These are phyloP conservation scores for Pollachius pollachius DNA, from an alignment of 2,113 vertebrate species.

Conservation along the genomic window DNA sequence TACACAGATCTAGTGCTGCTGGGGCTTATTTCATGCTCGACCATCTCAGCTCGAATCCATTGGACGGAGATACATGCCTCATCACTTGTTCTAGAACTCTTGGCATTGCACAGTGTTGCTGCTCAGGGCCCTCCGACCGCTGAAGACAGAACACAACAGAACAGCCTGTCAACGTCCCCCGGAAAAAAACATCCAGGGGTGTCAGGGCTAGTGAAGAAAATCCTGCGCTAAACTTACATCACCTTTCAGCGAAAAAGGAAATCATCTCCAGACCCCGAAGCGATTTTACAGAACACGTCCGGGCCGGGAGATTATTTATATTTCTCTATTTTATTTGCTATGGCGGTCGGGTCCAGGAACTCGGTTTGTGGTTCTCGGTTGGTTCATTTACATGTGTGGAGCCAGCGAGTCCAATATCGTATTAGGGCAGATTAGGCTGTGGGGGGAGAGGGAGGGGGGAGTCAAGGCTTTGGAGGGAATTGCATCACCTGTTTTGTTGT, in stretches of 20 bases:
- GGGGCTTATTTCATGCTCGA: conserved; percentile 22
- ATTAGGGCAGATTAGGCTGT: conserved; percentile 41
- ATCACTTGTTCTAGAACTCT: conserved; percentile 67
- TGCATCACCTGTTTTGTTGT: conserved; percentile 51
- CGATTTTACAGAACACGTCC: too few species aligned
- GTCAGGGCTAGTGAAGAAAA: too few species aligned
- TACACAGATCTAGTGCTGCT: conserved; percentile 13
- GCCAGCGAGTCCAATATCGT: conserved; percentile 31
- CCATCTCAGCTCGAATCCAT: background rate
- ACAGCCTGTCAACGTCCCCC: conserved; percentile 18
- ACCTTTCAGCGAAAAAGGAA: conserved; percentile 19
- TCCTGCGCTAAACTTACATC: conserved; percentile 24
- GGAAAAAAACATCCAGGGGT: conserved; percentile 8
- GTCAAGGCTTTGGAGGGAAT: conserved; percentile 33
- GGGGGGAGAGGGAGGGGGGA: conserved; percentile 13
- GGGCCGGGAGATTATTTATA: conserved; percentile 36
- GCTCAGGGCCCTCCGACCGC: conserved; percentile 29
- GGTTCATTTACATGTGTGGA: conserved; percentile 40
- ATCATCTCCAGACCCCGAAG: conserved; percentile 30
- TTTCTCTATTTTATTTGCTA: conserved; percentile 38
- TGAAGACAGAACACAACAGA: conserved; percentile 35
- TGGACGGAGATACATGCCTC: conserved; percentile 52
- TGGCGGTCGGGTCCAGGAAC: background rate
- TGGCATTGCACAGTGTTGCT: conserved; percentile 51
- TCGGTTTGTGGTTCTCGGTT: conserved; percentile 14